phyloP scores from a whole-genome alignment of 2,797 vertebrate genomes.

The Pseudochirops corinnae region DNA sequence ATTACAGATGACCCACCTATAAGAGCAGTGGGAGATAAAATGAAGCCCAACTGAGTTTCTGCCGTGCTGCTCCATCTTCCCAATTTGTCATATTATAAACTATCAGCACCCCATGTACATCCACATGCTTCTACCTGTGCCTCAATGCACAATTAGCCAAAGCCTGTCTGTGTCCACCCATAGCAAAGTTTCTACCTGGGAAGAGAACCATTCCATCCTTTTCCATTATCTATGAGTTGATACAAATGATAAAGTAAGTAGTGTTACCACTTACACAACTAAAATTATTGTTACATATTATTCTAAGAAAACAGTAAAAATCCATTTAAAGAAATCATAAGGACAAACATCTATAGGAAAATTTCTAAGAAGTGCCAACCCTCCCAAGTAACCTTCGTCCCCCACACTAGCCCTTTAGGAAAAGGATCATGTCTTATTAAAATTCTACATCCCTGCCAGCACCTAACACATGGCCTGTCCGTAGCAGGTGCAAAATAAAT shows the following conservation, averaged over 20 bases:
- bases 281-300: constrained; percentile 6
- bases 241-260: neutral
- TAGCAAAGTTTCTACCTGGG: neutral
- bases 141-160: neutral
- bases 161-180: neutral
- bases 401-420: neutral
- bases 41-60: constrained; percentile 16
- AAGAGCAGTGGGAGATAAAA: constrained; percentile 23
- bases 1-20: neutral
- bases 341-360: constrained; percentile 9
- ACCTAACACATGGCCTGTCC: neutral
- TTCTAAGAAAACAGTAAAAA: neutral
- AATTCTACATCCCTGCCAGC: neutral
- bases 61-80: constrained; percentile 15
- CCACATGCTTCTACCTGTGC: neutral
- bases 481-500: neutral
- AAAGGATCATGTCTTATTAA: neutral
- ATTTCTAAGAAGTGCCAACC: neutral
- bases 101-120: neutral
- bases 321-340: constrained; percentile 15
- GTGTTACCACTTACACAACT: neutral
- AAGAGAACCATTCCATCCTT: constrained; percentile 32
- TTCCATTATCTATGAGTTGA: constrained; percentile 39
- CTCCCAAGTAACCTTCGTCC: neutral
- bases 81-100: constrained; percentile 23